A percentile compares a stretch with the other conserved stretches of the same genome.
Evolutionary conservation across 1,140 invertebrate species (phyloP).

Genomic region (Vollenhovia emeryi): DNA sequence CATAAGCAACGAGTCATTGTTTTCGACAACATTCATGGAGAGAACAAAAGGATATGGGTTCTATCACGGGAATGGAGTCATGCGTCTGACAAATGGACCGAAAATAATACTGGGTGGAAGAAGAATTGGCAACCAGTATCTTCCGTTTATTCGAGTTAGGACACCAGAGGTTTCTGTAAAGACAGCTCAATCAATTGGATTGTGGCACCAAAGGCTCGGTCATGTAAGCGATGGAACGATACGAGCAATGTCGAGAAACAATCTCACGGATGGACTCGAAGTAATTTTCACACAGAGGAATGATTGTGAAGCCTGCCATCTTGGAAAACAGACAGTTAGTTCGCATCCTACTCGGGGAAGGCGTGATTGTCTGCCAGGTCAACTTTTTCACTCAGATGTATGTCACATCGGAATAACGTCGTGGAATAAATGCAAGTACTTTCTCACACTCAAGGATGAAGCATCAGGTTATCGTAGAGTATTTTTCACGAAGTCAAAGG

Average conservation of each 20-base stretch:
- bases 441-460: constrained; percentile 66
- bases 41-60: constrained; percentile 70
- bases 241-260: constrained; percentile 25
- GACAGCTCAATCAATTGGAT: background rate
- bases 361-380: constrained; percentile 11
- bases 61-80: constrained; percentile 52
- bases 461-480: constrained; percentile 69
- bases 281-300: background rate
- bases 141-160: constrained; percentile 29
- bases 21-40: constrained; percentile 72
- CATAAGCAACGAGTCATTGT: constrained; percentile 78
- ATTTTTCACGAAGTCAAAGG: constrained; percentile 57
- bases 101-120: constrained; percentile 14
- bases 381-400: constrained; percentile 75
- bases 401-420: no score
- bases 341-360: constrained; percentile 9
- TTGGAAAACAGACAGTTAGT: constrained; percentile 40
- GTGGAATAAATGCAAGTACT: constrained; percentile 68
- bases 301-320: constrained; percentile 61
- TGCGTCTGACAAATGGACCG: background rate
- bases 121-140: constrained; percentile 47
- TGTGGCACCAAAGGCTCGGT: constrained; percentile 26
- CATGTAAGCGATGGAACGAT: constrained; percentile 29
- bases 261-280: constrained; percentile 28
- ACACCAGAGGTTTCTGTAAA: constrained; percentile 17